Conservation (phyloP, 2,797 vertebrate genomes). For the Florisuga fusca region DNA sequence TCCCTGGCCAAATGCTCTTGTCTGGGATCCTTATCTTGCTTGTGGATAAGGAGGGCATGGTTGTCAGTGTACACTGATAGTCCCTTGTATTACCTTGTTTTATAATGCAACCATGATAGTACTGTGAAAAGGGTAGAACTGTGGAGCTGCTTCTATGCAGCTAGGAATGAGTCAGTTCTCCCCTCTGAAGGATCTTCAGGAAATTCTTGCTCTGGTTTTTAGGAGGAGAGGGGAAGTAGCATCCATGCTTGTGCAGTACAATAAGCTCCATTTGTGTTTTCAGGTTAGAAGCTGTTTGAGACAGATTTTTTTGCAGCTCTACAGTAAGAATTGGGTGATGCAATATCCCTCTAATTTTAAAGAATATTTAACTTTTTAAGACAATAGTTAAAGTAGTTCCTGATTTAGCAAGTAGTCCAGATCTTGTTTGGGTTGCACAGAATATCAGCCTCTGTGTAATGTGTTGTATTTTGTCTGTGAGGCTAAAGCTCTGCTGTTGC, state of each 20-base stretch:
- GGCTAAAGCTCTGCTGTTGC: background rate
- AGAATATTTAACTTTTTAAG: background rate
- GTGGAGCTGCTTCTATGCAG: rapidly evolving
- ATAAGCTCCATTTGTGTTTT: background rate
- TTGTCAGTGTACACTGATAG: rapidly evolving
- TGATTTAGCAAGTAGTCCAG: background rate
- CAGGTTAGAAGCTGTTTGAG: background rate
- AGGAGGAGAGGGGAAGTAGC: too few species aligned
- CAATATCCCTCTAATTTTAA: background rate
- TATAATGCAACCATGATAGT: rapidly evolving
- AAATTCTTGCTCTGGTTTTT: background rate
- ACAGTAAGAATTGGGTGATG: rapidly evolving
- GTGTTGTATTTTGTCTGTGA: background rate
- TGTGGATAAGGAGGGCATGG: rapidly evolving
- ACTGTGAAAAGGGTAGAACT: background rate
- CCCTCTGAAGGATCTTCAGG: background rate
- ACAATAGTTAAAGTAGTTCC: background rate
- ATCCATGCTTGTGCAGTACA: background rate
- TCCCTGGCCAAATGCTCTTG: rapidly evolving
- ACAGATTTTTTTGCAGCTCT: background rate
- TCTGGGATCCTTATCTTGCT: rapidly evolving
- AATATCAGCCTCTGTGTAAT: rapidly evolving
- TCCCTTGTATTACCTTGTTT: rapidly evolving
- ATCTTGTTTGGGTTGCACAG: background rate
- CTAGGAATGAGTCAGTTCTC: background rate